Conservation (phyloP, 2,888 invertebrate species). For the Trissolcus japonicus region DNA sequence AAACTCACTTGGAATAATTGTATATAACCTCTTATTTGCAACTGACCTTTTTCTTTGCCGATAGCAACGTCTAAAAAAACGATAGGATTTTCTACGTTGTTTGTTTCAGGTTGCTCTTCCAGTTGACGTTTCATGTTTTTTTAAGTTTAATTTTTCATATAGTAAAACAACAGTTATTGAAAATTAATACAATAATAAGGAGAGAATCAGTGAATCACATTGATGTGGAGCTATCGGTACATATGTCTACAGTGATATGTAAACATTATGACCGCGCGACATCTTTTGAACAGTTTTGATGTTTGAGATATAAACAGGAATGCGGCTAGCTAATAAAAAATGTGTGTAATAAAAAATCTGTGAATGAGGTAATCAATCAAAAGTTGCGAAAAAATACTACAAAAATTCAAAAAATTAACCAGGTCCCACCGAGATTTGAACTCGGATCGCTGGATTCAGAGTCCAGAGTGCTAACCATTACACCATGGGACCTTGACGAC, state of each 20-base stretch:
- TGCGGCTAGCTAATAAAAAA: no score
- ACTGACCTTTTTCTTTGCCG: slow-evolving; percentile 82
- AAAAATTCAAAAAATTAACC: no score
- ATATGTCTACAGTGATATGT: not conserved
- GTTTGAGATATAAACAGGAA: not conserved
- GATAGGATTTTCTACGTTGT: slow-evolving; percentile 78
- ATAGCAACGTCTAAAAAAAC: slow-evolving; percentile 85
- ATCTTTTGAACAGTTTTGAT: not conserved
- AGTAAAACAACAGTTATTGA: not conserved
- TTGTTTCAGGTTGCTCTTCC: slow-evolving; percentile 27
- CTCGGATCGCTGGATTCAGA: slow-evolving; percentile 89
- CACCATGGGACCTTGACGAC: slow-evolving; percentile 81
- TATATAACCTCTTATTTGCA: slow-evolving; percentile 39
- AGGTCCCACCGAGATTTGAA: slow-evolving; percentile 88
- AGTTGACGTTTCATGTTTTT: slow-evolving; percentile 21
- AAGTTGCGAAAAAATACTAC: no score
- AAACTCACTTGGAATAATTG: slow-evolving; percentile 2
- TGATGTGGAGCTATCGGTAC: no score
- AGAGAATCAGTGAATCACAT: no score
- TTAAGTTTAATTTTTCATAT: not conserved
- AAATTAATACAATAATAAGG: no score
- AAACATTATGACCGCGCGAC: not conserved
- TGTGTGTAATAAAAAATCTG: no score
- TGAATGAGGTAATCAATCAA: no score
- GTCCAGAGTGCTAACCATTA: slow-evolving; percentile 89